Percentiles rank a stretch among this genome's conserved stretches.
phyloP scores from a whole-genome alignment of 2,888 invertebrate genomes.

The Athripsodes cinereus region DNA sequence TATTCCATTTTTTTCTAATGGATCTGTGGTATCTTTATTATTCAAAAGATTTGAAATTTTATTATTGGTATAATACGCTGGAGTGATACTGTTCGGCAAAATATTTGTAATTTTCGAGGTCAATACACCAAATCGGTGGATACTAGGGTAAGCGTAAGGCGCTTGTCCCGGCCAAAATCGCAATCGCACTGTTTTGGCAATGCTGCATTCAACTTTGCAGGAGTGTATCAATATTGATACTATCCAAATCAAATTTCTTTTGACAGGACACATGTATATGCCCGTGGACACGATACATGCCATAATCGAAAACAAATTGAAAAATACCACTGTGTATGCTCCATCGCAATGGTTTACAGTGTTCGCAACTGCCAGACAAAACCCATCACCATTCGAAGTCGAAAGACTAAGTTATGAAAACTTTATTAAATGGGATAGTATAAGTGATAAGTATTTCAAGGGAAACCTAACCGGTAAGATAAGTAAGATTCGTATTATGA shows the following conservation, averaged over 20 bases:
- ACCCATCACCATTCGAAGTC: neutral
- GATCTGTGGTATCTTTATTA: too few relatives aligned
- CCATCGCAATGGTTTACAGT: neutral
- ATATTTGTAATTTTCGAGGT: neutral
- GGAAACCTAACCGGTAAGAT: neutral
- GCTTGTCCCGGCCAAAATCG: neutral
- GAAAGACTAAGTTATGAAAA: neutral
- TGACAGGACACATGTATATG: neutral
- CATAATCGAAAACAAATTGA: neutral
- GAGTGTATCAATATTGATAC: neutral
- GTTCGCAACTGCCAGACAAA: neutral
- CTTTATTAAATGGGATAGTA: neutral
- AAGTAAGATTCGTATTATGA: neutral
- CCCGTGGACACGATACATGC: neutral
- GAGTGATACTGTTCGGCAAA: too few relatives aligned
- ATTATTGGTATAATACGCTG: too few relatives aligned
- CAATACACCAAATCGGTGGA: neutral
- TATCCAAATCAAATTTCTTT: neutral
- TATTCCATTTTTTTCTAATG: too few relatives aligned
- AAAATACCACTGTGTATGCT: neutral
- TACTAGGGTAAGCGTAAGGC: neutral
- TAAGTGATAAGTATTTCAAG: neutral
- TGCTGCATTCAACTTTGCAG: neutral
- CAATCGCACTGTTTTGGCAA: neutral
- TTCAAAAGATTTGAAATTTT: too few relatives aligned